Evolutionary conservation across 2,113 vertebrate species (phyloP), one percentile per base, ranked within the genome.

Genomic region (Stomatorhinus ivindoensis): DNA sequence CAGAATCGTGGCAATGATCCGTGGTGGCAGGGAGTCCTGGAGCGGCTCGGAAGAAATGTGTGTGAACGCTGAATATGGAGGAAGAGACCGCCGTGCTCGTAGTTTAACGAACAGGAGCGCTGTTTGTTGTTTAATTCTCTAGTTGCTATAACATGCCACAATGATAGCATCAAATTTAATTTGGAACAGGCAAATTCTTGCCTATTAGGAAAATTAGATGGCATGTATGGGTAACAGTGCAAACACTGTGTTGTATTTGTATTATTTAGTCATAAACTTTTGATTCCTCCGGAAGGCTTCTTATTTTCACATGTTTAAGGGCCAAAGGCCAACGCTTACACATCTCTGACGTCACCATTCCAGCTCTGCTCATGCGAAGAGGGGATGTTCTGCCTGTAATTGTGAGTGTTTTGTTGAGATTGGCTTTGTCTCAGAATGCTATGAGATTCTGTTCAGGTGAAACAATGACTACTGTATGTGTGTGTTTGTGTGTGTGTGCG

Each of bases 91-190:
- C 48, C n/a, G 0, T 24, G 69, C 88, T 53, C 47, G 3, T 9
- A 35, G n/a, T 27, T 39, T 35, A 13, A 80, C 19, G 48, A 31
- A 80, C 47, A 80, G 44, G 88, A 21, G 65, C 27, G 27, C 39
- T 65, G 35, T 65, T 58, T 87, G 53, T 65, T 65, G 39, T 39
- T 35, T 69, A 9, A 76, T 9, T 35, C 24, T 42, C 55, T 47
- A 17, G 69, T 88, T 80, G 88, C 65, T 80, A 42, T 88, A 88
- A 82, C 87, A 88, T 27, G 51, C 65, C 31, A 6, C n/a, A 4
- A 8, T 27, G 69, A 39, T 80, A 19, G 47, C 27, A 4, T 46
- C 9, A 82, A 76, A 80, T 82, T 80, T 42, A 51, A 88, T 88
- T 88, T 39, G 53, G 17, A 51, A 51, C 27, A 15, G 50, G 19